A percentile compares a stretch with the other conserved stretches of the same genome.
Evolutionary conservation across 2,888 invertebrate species (phyloP).

Genomic region (Drymonia ruficornis): DNA sequence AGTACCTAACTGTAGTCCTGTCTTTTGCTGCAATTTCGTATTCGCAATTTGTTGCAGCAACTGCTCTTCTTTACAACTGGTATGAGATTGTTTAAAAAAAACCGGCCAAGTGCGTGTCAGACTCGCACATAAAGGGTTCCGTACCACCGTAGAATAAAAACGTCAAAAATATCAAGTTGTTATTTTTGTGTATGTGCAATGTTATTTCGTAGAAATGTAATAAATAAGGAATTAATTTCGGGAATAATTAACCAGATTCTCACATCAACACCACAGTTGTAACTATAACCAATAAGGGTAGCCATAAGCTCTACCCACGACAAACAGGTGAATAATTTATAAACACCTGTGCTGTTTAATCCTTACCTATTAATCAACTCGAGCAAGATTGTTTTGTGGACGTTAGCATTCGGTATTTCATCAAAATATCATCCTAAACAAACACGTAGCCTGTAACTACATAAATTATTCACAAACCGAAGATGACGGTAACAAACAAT

Average conservation of each 20-base stretch:
- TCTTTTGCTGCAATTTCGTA: constrained; percentile 21
- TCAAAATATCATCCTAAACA: constrained; percentile 73
- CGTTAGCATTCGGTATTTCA: constrained; percentile 49
- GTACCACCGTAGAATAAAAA: no score
- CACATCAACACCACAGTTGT: not conserved
- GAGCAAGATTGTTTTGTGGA: constrained; percentile 48
- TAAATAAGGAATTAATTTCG: no score
- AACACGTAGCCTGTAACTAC: constrained; percentile 63
- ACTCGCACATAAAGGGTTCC: no score
- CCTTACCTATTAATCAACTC: constrained; percentile 61
- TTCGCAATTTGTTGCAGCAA: constrained; percentile 12
- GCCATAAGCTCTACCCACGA: constrained; percentile 16
- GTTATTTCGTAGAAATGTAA: no score
- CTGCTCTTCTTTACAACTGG: constrained; percentile 10
- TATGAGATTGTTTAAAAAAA: no score
- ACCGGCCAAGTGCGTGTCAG: no score
- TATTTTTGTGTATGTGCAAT: no score
- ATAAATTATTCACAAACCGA: constrained; percentile 66
- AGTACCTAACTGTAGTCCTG: constrained; percentile 39
- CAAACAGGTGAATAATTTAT: constrained; percentile 43
- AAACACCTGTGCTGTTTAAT: constrained; percentile 29
- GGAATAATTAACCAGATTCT: not conserved
- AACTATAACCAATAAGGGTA: constrained; percentile 16
- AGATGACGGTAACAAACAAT: constrained; percentile 55
- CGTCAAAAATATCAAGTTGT: no score